phyloP scores from a whole-genome alignment of 2,113 vertebrate genomes.

The Eurypyga helias region DNA sequence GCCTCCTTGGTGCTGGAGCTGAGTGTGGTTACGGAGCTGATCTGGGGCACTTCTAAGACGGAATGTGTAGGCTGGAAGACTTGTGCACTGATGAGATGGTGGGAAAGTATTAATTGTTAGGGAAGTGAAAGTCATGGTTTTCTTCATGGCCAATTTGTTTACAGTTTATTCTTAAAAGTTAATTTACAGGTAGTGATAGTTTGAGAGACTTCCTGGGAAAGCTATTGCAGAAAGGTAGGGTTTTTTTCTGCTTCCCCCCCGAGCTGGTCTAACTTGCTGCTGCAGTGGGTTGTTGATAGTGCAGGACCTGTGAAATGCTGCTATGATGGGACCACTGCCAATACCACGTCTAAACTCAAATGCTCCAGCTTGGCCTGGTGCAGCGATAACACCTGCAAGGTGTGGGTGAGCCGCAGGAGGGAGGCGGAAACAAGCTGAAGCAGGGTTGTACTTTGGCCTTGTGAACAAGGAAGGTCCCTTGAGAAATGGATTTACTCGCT shows the following conservation, averaged over 20 bases:
- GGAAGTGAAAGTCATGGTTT: not conserved
- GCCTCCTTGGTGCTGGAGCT: not conserved
- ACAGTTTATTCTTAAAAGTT: not conserved
- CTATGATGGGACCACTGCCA: rapidly evolving
- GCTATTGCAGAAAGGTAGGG: not conserved
- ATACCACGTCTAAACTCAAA: not conserved
- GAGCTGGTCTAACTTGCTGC: not conserved
- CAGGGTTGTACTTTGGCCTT: not conserved
- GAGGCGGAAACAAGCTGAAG: not conserved
- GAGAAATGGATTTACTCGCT: not conserved
- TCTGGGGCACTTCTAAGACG: not conserved
- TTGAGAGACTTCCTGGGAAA: not conserved
- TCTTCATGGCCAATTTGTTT: not conserved
- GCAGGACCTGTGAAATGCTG: rapidly evolving
- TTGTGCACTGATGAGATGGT: not conserved
- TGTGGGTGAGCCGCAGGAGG: not conserved
- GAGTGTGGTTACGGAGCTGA: not conserved
- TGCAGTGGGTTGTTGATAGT: not conserved
- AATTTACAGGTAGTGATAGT: not conserved
- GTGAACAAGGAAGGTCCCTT: not conserved
- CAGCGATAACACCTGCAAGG: not conserved
- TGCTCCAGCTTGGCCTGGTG: not conserved
- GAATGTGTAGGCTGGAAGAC: not conserved
- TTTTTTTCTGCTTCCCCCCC: not conserved
- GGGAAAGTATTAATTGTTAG: not conserved